Evolutionary conservation across 1,140 invertebrate genomes (phyloP).

Genomic region (Babylonia areolata): DNA sequence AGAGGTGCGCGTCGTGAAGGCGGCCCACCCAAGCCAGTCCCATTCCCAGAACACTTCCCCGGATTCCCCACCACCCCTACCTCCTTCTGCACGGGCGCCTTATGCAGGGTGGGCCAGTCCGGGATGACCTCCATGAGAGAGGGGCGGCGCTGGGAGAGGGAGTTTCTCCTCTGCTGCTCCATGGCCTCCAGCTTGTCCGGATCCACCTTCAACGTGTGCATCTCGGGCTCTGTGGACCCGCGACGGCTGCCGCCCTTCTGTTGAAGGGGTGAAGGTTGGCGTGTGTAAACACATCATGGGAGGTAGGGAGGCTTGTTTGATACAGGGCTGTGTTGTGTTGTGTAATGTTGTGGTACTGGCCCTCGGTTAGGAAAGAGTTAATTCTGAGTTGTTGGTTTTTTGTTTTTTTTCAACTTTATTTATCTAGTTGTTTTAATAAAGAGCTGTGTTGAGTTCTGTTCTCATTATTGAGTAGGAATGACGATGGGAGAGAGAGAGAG

Average conservation of each 20-base stretch:
- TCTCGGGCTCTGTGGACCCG: conserved; percentile 67
- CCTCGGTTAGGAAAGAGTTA: no score
- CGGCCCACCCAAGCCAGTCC: no score
- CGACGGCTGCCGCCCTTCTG: conserved; percentile 57
- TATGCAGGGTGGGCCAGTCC: conserved; percentile 94
- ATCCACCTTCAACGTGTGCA: conserved; percentile 60
- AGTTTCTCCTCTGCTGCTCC: conserved; percentile 70
- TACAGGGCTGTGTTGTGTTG: no score
- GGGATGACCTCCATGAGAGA: conserved; percentile 96
- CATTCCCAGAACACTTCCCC: no score
- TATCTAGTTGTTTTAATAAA: no score
- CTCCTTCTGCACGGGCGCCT: conserved; percentile 76
- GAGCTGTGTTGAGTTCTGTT: no score
- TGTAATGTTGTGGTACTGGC: no score
- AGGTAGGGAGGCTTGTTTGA: no score
- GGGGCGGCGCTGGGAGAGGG: conserved; percentile 83
- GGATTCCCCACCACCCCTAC: conserved; percentile 54
- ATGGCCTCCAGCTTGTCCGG: conserved; percentile 69
- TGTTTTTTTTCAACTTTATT: no score
- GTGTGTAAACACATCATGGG: background rate
- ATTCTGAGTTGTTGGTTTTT: no score
- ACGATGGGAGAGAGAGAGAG: background rate
- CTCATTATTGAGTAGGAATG: no score
- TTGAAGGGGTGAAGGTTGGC: background rate
- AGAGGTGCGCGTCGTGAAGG: background rate